Percentiles rank a stretch among this genome's conserved stretches.
These are phyloP conservation scores for Rhamnusium bicolor DNA, from an alignment of 2,888 invertebrate genomes.

Conservation along the genomic window DNA sequence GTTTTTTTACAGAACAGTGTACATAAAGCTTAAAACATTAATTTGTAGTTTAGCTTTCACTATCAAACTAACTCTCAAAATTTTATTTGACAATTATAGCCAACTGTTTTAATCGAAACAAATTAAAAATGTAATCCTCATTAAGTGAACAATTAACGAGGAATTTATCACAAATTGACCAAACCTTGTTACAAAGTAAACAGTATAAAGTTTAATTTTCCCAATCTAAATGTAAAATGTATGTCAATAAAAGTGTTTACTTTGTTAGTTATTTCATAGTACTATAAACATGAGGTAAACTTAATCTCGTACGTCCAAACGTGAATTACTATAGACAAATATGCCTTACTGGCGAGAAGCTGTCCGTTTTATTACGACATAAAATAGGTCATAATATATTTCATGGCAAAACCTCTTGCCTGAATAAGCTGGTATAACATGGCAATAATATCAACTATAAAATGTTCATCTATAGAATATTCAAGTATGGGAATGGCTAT, in stretches of 20 bases:
- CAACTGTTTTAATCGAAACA: constrained; percentile 2
- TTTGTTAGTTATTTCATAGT: constrained; percentile 21
- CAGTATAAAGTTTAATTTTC: constrained; percentile 1
- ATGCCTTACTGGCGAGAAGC: constrained; percentile 22
- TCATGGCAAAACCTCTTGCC: constrained; percentile 45
- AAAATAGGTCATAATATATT: constrained; percentile 52
- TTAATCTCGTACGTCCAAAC: constrained; percentile 42
- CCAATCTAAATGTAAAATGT: constrained; percentile 23
- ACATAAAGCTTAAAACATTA: not conserved
- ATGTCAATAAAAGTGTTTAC: constrained; percentile 27
- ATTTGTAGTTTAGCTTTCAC: not conserved
- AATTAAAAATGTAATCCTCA: constrained; percentile 1
- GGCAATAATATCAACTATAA: constrained; percentile 21
- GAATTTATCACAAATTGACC: constrained; percentile 24
- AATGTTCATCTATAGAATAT: constrained; percentile 23
- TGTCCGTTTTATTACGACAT: constrained; percentile 52
- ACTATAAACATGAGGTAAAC: constrained; percentile 26
- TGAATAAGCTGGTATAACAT: constrained; percentile 1
- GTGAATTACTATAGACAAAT: constrained; percentile 35
- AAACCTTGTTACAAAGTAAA: not conserved
- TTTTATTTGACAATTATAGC: not conserved
- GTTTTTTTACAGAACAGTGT: no score
- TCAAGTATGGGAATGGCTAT: not conserved
- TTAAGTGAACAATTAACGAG: constrained; percentile 1
- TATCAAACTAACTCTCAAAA: not conserved